Evolutionary conservation across 1,140 invertebrate species (phyloP), one percentile per base, ranked within the genome.

Genomic region (Trichoplusia ni): DNA sequence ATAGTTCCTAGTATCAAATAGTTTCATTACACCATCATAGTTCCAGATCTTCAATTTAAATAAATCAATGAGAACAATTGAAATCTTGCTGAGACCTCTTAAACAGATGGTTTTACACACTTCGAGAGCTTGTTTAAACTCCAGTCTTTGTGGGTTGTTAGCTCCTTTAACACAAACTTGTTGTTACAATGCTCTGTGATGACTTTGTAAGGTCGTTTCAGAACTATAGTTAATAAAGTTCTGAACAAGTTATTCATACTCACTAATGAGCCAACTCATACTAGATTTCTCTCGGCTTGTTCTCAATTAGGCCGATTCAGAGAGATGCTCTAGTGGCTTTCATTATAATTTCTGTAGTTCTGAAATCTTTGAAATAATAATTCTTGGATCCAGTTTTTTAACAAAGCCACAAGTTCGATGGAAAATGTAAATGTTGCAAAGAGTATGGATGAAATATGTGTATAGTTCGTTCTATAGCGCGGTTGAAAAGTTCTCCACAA

Each of bases 141-240:
- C 25, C 13, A 13, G 46, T 31, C 46, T 31, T 31, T 49, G 46
- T 29, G 44, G 25, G 3, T 18, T 19, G 29, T 5, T 19, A 5
- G 18, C 27, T 31, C 16, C 13, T 23, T 23, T 14, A 47, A 16
- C 29, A 60, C 56, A 60, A 60, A 60, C 29, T 60, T 47, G 42
- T 51, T 54, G 51, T 60, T 46, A 23, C 31, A 60, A 33, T 46
- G 40, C 29, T 47, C 42, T 16, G n/a, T 11, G 42, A 31, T 60
- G 29, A 31, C 38, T 18, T 29, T 40, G 19, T 56, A 59, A 59
- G 56, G n/a, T 29, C 1, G 23, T 56, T 67, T 8, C 27, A 31
- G 9, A 49, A 27, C 49, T 58, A 47, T 47, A 51, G 51, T 63
- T 64, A 64, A 69, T 64, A 64, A 61, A 63, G 54, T 69, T 69